Evolutionary conservation across 2,113 vertebrate species (phyloP).

Genomic region (Leucoraja erinaceus): DNA sequence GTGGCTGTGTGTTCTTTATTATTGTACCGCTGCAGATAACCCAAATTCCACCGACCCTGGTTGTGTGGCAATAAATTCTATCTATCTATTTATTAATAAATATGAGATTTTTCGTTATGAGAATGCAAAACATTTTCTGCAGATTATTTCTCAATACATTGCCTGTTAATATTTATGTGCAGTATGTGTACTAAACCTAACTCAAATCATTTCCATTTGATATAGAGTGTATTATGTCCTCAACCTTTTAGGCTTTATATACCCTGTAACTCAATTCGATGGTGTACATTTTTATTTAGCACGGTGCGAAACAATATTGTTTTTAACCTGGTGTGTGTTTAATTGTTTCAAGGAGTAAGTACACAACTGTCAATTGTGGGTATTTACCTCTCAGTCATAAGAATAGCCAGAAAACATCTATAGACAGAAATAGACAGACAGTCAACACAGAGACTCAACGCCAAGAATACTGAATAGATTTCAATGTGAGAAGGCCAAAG

Average conservation of each 20-base stretch:
- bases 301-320: not conserved
- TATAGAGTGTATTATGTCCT: not conserved
- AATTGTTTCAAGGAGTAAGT: not conserved
- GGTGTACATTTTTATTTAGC: not conserved
- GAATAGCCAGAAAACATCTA: no score
- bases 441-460: not conserved
- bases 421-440: not conserved
- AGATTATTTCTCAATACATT: not conserved
- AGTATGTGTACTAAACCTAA: not conserved
- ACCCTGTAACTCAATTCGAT: not conserved
- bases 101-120: not conserved
- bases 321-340: not conserved
- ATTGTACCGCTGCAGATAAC: no score
- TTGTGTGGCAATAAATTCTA: not conserved
- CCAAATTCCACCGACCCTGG: no score
- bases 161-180: slow-evolving; percentile 3
- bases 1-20: no score
- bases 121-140: not conserved
- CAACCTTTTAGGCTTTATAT: not conserved
- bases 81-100: not conserved
- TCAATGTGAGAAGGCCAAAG: no score
- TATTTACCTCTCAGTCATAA: not conserved
- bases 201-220: not conserved
- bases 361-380: no score
- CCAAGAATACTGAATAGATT: not conserved